These are phyloP conservation scores for Muricea muricata DNA, from an alignment of 92 coral and sea anemone species.

Conservation along the genomic window DNA sequence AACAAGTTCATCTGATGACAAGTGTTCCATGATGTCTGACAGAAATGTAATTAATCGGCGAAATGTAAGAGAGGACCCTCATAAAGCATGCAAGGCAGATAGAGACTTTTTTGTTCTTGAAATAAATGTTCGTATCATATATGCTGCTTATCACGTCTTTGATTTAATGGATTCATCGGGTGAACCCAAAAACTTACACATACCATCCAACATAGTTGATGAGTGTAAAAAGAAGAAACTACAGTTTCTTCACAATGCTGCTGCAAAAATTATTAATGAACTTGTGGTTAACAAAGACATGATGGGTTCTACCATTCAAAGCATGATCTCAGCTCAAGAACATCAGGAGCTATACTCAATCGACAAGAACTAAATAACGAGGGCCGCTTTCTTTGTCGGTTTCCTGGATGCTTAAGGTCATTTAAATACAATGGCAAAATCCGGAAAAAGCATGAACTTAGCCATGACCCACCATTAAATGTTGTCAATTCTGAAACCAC, in stretches of 20 bases:
- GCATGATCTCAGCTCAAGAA: slow-evolving; percentile 45
- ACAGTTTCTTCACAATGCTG: slow-evolving; percentile 55
- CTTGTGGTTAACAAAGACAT: slow-evolving; percentile 43
- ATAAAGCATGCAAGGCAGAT: slow-evolving; percentile 50
- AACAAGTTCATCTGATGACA: slow-evolving; percentile 54
- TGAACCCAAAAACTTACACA: slow-evolving; percentile 37
- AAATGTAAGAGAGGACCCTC: slow-evolving; percentile 62
- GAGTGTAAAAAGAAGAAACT: no score
- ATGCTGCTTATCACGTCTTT: slow-evolving; percentile 51
- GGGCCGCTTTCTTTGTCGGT: slow-evolving; percentile 26
- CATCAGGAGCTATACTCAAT: slow-evolving; percentile 32
- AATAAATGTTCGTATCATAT: slow-evolving; percentile 49
- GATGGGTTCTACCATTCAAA: slow-evolving; percentile 30
- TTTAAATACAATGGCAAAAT: slow-evolving; percentile 17
- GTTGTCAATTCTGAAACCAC: neutral
- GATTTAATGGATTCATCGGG: slow-evolving; percentile 25
- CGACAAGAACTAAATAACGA: neutral
- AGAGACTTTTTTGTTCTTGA: slow-evolving; percentile 50
- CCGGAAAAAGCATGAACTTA: neutral
- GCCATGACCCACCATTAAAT: slow-evolving; percentile 10
- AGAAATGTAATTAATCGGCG: slow-evolving; percentile 58
- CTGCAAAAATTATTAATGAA: slow-evolving; percentile 54
- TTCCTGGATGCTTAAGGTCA: slow-evolving; percentile 16
- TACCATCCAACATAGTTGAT: no score
- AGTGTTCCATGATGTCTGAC: slow-evolving; percentile 58